Percentiles rank a stretch among this genome's conserved stretches.
Conservation (phyloP, 2,888 invertebrate genomes). For the Polietes domitor region DNA sequence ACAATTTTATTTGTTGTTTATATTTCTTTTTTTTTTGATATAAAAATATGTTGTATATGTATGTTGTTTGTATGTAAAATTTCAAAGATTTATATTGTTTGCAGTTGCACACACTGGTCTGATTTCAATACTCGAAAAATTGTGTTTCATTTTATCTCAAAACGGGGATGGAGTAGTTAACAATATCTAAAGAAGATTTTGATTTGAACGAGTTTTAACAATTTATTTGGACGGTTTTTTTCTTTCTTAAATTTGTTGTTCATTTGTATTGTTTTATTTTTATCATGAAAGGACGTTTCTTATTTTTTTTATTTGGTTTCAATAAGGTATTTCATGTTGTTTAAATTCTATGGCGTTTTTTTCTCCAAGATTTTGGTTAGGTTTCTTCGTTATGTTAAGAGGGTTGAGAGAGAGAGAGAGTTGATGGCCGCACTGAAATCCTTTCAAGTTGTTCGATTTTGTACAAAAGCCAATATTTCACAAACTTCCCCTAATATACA, state of each 20-base stretch:
- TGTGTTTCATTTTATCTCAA: not conserved
- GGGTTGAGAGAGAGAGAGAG: not conserved
- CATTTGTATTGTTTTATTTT: slow-evolving; percentile 19
- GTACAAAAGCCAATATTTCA: too few species aligned
- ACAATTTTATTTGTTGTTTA: slow-evolving; percentile 29
- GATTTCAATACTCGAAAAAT: not conserved
- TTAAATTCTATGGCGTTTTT: slow-evolving; percentile 20
- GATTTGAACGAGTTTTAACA: slow-evolving; percentile 31
- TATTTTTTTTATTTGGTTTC: slow-evolving; percentile 27
- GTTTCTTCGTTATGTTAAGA: not conserved
- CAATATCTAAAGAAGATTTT: slow-evolving; percentile 28
- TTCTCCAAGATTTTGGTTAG: not conserved
- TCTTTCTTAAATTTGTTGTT: too few species aligned
- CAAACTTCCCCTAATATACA: too few species aligned
- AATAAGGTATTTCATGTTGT: slow-evolving; percentile 41
- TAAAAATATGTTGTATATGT: slow-evolving; percentile 20
- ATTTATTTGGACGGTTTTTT: slow-evolving; percentile 58
- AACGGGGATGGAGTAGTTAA: not conserved
- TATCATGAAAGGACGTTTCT: slow-evolving; percentile 52
- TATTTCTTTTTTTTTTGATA: slow-evolving; percentile 20
- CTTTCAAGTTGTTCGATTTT: not conserved
- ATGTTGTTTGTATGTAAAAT: not conserved
- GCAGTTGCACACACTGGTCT: not conserved
- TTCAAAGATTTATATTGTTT: not conserved
- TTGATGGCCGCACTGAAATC: not conserved